A percentile compares a stretch with the other conserved stretches of the same genome.
These are phyloP conservation scores for Drosophila subpulchrella DNA, from an alignment of 1,140 invertebrate species.

Conservation along the genomic window DNA sequence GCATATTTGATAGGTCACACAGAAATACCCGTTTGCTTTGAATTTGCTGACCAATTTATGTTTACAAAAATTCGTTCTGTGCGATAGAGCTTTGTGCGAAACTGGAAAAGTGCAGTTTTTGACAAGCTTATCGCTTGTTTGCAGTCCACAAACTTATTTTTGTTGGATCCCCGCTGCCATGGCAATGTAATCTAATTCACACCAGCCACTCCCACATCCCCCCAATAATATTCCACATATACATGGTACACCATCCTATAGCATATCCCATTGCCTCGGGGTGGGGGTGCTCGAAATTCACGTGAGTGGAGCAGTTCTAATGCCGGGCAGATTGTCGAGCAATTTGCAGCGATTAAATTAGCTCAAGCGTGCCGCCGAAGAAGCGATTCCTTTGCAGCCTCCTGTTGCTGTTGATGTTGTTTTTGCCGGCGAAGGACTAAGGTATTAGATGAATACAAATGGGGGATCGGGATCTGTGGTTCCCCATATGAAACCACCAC, in stretches of 20 bases:
- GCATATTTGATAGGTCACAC: too few species aligned
- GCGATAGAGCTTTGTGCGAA: not conserved
- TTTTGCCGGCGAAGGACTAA: conserved; percentile 41
- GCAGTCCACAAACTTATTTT: conserved; percentile 48
- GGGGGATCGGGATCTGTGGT: conserved; percentile 39
- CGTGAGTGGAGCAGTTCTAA: conserved; percentile 67
- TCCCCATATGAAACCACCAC: conserved; percentile 71
- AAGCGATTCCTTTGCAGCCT: conserved; percentile 38
- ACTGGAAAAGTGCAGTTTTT: conserved; percentile 21
- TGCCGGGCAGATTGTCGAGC: conserved; percentile 81
- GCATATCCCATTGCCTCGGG: conserved; percentile 12
- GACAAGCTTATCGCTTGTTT: conserved; percentile 61
- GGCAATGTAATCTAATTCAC: conserved; percentile 67
- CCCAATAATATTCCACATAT: not conserved
- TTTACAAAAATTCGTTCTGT: conserved; percentile 8
- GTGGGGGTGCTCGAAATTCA: conserved; percentile 58
- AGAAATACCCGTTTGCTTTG: not conserved
- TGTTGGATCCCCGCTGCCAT: conserved; percentile 32
- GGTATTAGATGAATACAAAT: conserved; percentile 51
- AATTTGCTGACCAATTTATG: conserved; percentile 3
- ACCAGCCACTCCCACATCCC: conserved; percentile 39
- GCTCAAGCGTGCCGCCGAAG: conserved; percentile 73
- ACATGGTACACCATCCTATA: not conserved
- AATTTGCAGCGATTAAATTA: conserved; percentile 84
- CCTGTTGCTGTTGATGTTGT: conserved; percentile 32